Evolutionary conservation across 2,888 invertebrate genomes (phyloP), one percentile per base, ranked within the genome.

Genomic region (Xylota segnis): DNA sequence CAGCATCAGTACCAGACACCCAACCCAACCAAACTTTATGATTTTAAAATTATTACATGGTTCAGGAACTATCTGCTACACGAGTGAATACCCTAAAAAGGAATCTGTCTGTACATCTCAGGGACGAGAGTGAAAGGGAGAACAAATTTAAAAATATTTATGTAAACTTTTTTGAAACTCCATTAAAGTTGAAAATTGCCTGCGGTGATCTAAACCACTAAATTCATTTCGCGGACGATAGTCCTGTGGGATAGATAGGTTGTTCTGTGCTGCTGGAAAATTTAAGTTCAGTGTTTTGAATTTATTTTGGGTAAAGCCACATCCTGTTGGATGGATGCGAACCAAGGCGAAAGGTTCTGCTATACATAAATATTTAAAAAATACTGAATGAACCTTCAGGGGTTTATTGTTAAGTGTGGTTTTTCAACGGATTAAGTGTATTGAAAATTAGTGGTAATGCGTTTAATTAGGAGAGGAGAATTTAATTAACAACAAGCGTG

Each of bases 171-270:
- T 61, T n/a, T 9, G 27, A 61, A 43, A 61, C 27, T 61, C 43
- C 40, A 61, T 61, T 61, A 43, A 43, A 61, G 61, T 43, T 61
- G 9, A 27, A 61, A 61, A 61, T 61, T 61, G 61, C 61, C 23
- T 61, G 61, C 27, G 61, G 61, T 61, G 27, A 43, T 27, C 9
- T 6, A 9, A 61, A n/a, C 61, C 61, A 27, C 61, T 61, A 61
- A 43, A 40, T 14, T 27, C n/a, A 61, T 43, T 61, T 14, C 43
- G 40, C 27, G 40, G 59, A 37, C 18, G 18, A 40, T 27, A 59
- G 27, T 40, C 27, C 61, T 59, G 3, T 12, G 40, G 37, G 18
- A 32, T 37, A 43, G 40, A 12, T 40, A 16, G 23, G 37, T 40
- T 12, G 18, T 12, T 7, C 40, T 6, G 12, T n/a, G 12, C 10